phyloP scores from a whole-genome alignment of 2,113 vertebrate species.

The Ascaphus truei region DNA sequence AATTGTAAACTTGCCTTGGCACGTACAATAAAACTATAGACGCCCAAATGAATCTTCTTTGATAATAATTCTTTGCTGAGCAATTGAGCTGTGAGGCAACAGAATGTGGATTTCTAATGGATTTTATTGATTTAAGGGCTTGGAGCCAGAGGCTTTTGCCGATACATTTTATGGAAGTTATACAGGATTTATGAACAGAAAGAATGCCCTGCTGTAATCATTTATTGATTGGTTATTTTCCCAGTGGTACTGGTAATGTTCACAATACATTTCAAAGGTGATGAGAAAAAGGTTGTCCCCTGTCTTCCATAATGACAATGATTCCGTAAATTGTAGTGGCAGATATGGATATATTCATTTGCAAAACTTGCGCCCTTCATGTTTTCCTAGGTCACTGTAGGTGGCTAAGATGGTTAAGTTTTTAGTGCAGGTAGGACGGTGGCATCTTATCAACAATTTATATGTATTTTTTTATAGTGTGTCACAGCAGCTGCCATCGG shows the following conservation, averaged over 20 bases:
- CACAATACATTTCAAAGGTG: neutral
- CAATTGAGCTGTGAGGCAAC: slow-evolving; percentile 13
- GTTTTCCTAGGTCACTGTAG: too few species aligned
- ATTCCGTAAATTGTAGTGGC: too few species aligned
- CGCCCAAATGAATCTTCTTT: slow-evolving; percentile 10
- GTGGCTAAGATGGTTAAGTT: too few species aligned
- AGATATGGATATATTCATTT: too few species aligned
- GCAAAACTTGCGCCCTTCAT: too few species aligned
- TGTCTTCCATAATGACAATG: neutral
- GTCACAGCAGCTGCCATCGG: too few species aligned
- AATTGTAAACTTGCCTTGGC: neutral
- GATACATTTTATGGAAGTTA: slow-evolving; percentile 28
- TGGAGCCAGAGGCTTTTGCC: slow-evolving; percentile 10
- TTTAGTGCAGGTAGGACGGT: too few species aligned
- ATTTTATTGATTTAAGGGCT: slow-evolving; percentile 28
- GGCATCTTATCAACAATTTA: too few species aligned
- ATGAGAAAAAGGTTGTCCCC: neutral
- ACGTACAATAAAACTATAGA: neutral
- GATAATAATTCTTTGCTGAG: slow-evolving; percentile 7
- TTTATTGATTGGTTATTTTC: slow-evolving; percentile 28
- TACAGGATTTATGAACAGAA: slow-evolving; percentile 30
- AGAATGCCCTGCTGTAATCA: slow-evolving; percentile 24
- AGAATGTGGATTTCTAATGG: slow-evolving; percentile 27
- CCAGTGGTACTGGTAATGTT: slow-evolving; percentile 9
- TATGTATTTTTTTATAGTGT: too few species aligned